Conservation (phyloP, 2,888 invertebrate genomes). For the Cheilosia grossa region DNA sequence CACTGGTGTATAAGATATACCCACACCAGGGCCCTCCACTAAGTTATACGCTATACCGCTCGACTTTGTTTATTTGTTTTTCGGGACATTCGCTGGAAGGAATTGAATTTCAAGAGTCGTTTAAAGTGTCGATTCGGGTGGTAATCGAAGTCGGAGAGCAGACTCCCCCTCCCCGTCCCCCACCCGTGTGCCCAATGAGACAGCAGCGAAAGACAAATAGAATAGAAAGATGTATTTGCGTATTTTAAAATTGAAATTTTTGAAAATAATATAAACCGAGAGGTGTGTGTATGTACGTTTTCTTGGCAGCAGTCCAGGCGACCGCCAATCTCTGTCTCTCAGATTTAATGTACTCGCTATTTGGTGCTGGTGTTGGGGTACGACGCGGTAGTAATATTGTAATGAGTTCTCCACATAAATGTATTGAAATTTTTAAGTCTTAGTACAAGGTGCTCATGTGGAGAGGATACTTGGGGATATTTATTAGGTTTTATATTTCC, state of each 20-base stretch:
- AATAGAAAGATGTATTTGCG: conserved; percentile 21
- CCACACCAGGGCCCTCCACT: conserved; percentile 13
- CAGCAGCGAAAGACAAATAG: conserved; percentile 25
- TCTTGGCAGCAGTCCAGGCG: conserved; percentile 69
- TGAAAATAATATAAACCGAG: conserved; percentile 27
- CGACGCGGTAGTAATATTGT: conserved; percentile 61
- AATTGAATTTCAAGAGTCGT: conserved; percentile 45
- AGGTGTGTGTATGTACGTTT: conserved; percentile 20
- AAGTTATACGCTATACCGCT: conserved; percentile 31
- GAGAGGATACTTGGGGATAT: not conserved
- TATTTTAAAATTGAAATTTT: conserved; percentile 48
- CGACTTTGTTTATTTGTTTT: conserved; percentile 41
- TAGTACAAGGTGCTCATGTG: conserved; percentile 33
- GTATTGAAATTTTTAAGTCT: conserved; percentile 31
- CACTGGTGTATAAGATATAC: not conserved
- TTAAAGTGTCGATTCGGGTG: conserved; percentile 53
- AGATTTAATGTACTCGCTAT: conserved; percentile 69
- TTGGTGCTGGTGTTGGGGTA: conserved; percentile 14
- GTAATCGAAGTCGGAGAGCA: not conserved
- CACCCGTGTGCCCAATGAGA: conserved; percentile 7
- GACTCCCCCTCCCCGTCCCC: not conserved
- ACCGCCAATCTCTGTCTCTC: conserved; percentile 71
- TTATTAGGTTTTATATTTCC: not conserved
- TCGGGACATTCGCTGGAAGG: conserved; percentile 27
- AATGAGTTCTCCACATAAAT: conserved; percentile 52